Conservation (phyloP, 2,888 invertebrate species). For the Nemotelus pantherinus region DNA sequence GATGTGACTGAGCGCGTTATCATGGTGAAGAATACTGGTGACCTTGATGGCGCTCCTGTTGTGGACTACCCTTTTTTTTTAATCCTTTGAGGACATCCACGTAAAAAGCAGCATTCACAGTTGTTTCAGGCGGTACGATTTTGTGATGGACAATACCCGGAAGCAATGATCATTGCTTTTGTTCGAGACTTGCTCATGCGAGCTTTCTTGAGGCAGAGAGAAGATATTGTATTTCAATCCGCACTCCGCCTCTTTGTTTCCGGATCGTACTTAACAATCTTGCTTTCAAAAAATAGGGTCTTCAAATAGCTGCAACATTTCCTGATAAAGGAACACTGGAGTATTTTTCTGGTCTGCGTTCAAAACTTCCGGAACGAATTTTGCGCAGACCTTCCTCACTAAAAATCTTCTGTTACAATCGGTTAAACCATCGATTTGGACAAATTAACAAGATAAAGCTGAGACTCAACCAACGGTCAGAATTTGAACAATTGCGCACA, state of each 20-base stretch:
- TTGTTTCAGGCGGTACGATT: background rate
- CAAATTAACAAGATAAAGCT: background rate
- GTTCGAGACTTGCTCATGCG: background rate
- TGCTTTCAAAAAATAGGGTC: background rate
- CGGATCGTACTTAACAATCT: background rate
- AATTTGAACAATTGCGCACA: background rate
- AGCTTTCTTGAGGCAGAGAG: no score
- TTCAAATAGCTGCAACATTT: background rate
- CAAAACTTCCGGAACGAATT: background rate
- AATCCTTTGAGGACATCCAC: background rate
- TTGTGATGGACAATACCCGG: background rate
- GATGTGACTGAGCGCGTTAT: background rate
- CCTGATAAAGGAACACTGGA: background rate
- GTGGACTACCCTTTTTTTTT: no score
- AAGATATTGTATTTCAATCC: background rate
- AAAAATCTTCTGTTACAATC: background rate
- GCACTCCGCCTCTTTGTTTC: background rate
- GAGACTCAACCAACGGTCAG: background rate
- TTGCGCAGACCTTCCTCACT: background rate
- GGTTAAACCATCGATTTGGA: slow-evolving; percentile 1
- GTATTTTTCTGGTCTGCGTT: background rate
- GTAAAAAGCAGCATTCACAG: background rate
- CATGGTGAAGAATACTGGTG: background rate
- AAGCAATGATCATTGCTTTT: background rate
- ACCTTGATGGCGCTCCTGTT: background rate